Conservation (phyloP, 2,888 invertebrate genomes). For the Pammene aurita region DNA sequence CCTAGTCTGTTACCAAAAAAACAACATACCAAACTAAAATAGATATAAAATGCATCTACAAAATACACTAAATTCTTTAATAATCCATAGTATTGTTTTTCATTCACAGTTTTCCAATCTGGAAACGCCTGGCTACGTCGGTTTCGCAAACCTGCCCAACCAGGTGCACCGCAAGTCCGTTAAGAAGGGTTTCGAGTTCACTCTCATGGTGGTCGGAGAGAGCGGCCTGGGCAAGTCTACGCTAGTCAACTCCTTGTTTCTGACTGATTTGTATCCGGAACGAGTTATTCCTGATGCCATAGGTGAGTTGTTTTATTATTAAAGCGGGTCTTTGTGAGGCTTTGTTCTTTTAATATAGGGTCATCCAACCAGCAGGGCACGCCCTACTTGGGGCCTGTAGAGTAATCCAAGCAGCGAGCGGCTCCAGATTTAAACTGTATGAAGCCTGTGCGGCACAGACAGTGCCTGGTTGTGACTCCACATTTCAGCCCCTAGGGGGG, state of each 20-base stretch:
- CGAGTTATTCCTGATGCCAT: conserved; percentile 93
- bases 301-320: conserved; percentile 84
- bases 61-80: neutral
- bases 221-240: conserved; percentile 98
- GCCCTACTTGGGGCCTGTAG: too few species aligned
- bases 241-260: conserved; percentile 95
- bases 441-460: too few species aligned
- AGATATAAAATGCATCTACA: neutral
- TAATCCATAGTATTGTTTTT: conserved; percentile 37
- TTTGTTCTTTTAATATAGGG: too few species aligned
- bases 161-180: conserved; percentile 98
- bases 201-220: conserved; percentile 97
- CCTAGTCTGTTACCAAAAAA: too few species aligned
- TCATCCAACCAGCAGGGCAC: too few species aligned
- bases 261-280: conserved; percentile 97
- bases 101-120: conserved; percentile 88
- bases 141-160: conserved; percentile 97
- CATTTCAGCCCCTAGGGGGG: too few species aligned
- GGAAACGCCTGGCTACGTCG: conserved; percentile 95
- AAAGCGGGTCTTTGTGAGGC: too few species aligned
- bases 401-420: too few species aligned
- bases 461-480: too few species aligned
- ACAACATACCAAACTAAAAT: neutral
- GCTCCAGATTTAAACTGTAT: too few species aligned
- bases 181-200: conserved; percentile 99